Percentiles rank a stretch among this genome's conserved stretches.
Conservation (phyloP, 1,140 invertebrate genomes). For the Trichomalopsis sarcophagae region DNA sequence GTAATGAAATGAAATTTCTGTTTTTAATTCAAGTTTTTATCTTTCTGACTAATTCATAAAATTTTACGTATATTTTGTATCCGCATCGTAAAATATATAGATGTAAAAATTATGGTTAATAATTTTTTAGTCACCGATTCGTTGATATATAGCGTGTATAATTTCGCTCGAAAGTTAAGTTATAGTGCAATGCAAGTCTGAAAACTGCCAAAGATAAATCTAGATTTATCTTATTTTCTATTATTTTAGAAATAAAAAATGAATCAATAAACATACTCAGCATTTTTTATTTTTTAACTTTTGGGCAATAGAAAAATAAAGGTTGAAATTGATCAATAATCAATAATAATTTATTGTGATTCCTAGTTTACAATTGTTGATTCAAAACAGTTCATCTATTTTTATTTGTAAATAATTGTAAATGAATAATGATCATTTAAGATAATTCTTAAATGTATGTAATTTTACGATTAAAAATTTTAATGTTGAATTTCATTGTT, state of each 20-base stretch:
- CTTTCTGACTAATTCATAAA: not conserved
- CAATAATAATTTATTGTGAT: constrained; percentile 31
- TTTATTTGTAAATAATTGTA: constrained; percentile 39
- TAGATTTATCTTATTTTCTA: constrained; percentile 32
- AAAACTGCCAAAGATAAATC: constrained; percentile 51
- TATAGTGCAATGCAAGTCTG: constrained; percentile 46
- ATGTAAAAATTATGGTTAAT: not conserved
- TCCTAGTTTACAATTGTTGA: constrained; percentile 19
- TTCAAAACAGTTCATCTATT: not conserved
- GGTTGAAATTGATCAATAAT: not conserved
- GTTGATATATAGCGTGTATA: not conserved
- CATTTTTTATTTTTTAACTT: constrained; percentile 12
- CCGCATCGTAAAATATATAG: constrained; percentile 2
- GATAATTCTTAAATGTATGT: constrained; percentile 22
- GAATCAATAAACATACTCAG: constrained; percentile 16
- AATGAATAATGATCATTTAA: constrained; percentile 5
- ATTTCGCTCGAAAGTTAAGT: constrained; percentile 26
- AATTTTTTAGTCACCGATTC: not conserved
- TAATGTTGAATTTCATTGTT: constrained; percentile 24
- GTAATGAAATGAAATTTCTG: not conserved
- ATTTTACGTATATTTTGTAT: not conserved
- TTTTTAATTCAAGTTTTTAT: constrained; percentile 12
- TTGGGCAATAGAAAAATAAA: not conserved
- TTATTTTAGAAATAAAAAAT: constrained; percentile 17
- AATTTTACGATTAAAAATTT: constrained; percentile 38